These are phyloP conservation scores for Pantala flavescens DNA, from an alignment of 1,140 invertebrate genomes.

Conservation along the genomic window DNA sequence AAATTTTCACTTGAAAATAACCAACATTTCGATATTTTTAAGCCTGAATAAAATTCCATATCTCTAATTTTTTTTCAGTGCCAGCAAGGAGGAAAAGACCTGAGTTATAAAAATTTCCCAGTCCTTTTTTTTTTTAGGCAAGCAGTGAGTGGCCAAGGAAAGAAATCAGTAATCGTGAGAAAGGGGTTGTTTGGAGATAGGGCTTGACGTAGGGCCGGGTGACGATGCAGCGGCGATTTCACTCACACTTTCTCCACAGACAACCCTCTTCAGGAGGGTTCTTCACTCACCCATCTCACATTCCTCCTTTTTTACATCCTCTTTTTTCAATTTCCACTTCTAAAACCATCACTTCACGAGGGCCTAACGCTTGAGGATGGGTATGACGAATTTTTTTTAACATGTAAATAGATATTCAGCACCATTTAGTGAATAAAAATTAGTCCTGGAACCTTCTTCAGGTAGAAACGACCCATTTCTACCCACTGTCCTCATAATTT, in stretches of 20 bases:
- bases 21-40: not conserved
- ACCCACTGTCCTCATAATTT: not conserved
- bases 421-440: conserved; percentile 10
- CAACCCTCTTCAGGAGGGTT: too few species aligned
- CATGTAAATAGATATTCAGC: conserved; percentile 10
- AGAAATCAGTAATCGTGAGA: not conserved
- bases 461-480: conserved; percentile 5
- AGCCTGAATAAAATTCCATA: conserved; percentile 10
- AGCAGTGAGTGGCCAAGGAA: not conserved
- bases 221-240: too few species aligned
- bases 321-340: not conserved
- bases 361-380: conserved; percentile 6
- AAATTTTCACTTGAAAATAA: conserved; percentile 1
- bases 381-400: not conserved
- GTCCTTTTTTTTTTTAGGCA: not conserved
- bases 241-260: too few species aligned
- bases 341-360: not conserved
- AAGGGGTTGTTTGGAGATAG: not conserved
- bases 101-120: conserved; percentile 10
- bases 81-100: conserved; percentile 7
- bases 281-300: too few species aligned
- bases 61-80: conserved; percentile 10
- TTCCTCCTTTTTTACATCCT: not conserved
- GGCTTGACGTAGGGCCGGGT: not conserved
- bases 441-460: conserved; percentile 1